phyloP scores from a whole-genome alignment of 2,113 vertebrate species.

The Psittacula cyanocephala region DNA sequence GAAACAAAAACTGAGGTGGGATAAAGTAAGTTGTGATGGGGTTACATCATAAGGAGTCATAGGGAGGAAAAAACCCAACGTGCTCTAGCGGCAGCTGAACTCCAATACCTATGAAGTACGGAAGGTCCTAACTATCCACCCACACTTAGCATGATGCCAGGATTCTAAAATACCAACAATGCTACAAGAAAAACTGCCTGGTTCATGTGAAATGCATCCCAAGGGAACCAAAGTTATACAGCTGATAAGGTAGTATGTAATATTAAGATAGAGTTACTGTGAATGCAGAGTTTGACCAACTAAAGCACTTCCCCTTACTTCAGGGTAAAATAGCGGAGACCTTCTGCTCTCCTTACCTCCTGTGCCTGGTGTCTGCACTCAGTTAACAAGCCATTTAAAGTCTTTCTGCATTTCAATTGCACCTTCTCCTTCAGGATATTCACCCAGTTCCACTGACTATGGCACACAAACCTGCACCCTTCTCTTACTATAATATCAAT shows the following conservation, averaged over 20 bases:
- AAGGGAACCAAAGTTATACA: neutral
- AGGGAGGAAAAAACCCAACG: accelerated
- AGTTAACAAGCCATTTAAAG: neutral
- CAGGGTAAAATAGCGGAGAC: neutral
- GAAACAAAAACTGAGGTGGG: neutral
- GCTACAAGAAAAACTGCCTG: neutral
- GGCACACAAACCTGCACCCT: neutral
- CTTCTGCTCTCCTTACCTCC: neutral
- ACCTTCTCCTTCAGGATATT: neutral
- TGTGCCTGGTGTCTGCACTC: too few species aligned
- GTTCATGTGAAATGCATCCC: neutral
- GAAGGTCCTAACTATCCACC: neutral
- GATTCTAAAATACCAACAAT: neutral
- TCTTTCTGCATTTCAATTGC: neutral
- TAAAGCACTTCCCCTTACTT: neutral
- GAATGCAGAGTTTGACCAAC: neutral
- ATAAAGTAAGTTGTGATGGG: neutral
- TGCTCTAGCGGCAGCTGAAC: neutral
- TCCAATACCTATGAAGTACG: neutral
- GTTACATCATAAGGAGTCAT: neutral
- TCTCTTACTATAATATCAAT: neutral
- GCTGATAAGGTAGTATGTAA: accelerated
- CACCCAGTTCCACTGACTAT: neutral
- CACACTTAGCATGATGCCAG: neutral
- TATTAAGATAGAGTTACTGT: neutral